Evolutionary conservation across 1,140 invertebrate genomes (phyloP).

Genomic region (Calephelis virginiensis): DNA sequence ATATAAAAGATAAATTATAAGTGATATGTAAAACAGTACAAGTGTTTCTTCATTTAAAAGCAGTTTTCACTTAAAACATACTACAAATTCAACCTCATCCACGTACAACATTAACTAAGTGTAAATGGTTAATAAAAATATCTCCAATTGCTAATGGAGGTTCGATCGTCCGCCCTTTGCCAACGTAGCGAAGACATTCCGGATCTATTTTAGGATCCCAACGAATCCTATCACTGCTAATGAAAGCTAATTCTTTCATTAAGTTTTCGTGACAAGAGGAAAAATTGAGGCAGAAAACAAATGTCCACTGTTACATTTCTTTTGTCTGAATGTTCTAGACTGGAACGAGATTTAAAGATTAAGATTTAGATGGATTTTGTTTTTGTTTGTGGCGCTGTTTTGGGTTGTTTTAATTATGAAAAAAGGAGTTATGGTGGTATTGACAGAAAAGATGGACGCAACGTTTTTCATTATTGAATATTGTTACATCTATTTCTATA

Average conservation of each 20-base stretch:
- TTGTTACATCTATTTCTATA: too few relatives aligned
- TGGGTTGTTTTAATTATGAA: neutral
- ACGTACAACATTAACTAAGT: neutral
- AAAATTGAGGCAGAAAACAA: conserved; percentile 68
- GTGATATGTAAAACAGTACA: too few relatives aligned
- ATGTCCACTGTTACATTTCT: conserved; percentile 34
- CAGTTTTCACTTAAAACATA: too few relatives aligned
- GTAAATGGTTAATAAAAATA: conserved; percentile 13
- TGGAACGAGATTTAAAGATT: too few relatives aligned
- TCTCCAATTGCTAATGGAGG: conserved; percentile 63
- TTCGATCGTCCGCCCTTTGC: conserved; percentile 42
- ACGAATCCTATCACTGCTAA: conserved; percentile 73
- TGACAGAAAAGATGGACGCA: too few relatives aligned
- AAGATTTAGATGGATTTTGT: too few relatives aligned
- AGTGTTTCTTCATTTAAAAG: too few relatives aligned
- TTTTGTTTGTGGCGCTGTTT: too few relatives aligned
- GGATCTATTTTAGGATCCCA: conserved; percentile 68
- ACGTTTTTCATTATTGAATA: too few relatives aligned
- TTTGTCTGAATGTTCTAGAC: neutral
- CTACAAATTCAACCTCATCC: neutral
- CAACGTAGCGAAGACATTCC: conserved; percentile 62
- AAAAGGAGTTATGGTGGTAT: neutral
- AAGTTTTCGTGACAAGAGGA: conserved; percentile 70
- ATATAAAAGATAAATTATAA: too few relatives aligned
- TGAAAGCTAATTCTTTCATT: conserved; percentile 79